Base-by-base conservation (phyloP, 2,113 vertebrate species). In the Amia ocellicauda region DNA sequence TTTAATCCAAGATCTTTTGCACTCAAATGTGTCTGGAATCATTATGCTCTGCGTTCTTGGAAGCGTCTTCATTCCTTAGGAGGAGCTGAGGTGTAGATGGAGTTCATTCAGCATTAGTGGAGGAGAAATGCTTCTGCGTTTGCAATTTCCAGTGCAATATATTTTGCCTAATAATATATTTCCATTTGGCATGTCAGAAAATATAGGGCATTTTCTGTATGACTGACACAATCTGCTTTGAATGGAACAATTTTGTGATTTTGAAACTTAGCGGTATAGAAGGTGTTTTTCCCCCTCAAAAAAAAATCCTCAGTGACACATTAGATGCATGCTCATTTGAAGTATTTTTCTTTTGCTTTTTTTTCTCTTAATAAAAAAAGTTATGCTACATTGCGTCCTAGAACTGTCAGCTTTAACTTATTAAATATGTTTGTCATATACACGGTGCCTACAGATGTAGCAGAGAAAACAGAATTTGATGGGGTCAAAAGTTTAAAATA, bases 41-140 rank as follows among this genome's bases (percentile, higher is more conserved):
- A 84, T 86, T 83, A 82, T 67, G 68, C 69, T 62, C 74, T 70
- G 63, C 64, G 76, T 85, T 80, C 75, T 69, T 54, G 3, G 24
- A 57, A 69, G 84, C 65, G 58, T 78, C 81, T 85, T 85, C 74
- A 84, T 88, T 79, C 80, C 76, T 79, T 75, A 63, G 70, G 70
- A 74, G 58, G 62, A 60, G 62, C 64, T 71, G 66, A 72, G 16
- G 57, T 68, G 57, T 40, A 54, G 64, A 67, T 70, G 57, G 72
- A 78, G 69, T 69, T 28, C 61, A 71, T 69, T 73, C 59, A 58
- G 60, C 69, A 64, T 61, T 56, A 7, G 42, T 74, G 78, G 80
- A 77, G 72, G 74, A 70, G 73, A 71, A 71, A 76, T 75, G 82
- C 69, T 74, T 78, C 66, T 72, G 70, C 72, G 73, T 80, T 82